Conservation (phyloP, 1,140 invertebrate genomes). For the Thaumetopoea pityocampa region DNA sequence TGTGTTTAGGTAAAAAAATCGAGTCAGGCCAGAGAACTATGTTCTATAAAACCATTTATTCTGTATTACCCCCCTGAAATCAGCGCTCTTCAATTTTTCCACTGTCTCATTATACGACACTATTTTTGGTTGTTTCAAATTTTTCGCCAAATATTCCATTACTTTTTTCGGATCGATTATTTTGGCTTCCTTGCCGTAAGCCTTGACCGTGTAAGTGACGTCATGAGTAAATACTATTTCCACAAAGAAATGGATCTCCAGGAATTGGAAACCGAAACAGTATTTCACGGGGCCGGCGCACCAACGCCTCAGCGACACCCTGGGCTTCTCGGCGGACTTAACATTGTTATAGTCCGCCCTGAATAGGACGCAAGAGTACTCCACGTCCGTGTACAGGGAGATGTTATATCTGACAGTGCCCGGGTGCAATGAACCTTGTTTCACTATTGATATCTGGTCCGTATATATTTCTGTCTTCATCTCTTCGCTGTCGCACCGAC, state of each 20-base stretch:
- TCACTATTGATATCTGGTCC: slow-evolving; percentile 4
- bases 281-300: background rate
- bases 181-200: slow-evolving; percentile 3
- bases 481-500: slow-evolving; percentile 20
- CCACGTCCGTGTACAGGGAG: background rate
- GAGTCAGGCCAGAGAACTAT: no score
- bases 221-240: background rate
- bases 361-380: slow-evolving; percentile 1
- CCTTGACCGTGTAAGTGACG: background rate
- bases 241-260: slow-evolving; percentile 1
- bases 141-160: no score
- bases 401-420: slow-evolving; percentile 22
- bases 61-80: no score
- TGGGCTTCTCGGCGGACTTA: background rate
- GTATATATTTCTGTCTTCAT: slow-evolving; percentile 19
- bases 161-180: no score
- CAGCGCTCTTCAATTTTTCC: no score
- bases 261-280: background rate
- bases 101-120: no score
- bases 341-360: background rate
- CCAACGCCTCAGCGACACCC: background rate
- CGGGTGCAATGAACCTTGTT: background rate
- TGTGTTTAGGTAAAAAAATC: no score
- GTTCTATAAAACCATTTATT: no score
- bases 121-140: no score